These are phyloP conservation scores for Anoplophora glabripennis DNA, from an alignment of 1,140 invertebrate genomes.

Conservation along the genomic window DNA sequence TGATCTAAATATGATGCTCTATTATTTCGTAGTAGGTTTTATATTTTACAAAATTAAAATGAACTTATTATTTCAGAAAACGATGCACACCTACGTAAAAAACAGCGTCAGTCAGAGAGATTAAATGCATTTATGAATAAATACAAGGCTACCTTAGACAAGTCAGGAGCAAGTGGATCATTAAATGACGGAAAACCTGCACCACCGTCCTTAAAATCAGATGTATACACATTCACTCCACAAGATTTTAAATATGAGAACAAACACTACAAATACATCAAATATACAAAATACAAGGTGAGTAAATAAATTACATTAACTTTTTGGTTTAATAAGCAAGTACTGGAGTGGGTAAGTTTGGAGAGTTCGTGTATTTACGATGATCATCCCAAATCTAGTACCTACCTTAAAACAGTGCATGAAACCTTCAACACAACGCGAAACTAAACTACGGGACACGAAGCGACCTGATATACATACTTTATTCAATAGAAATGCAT, in stretches of 20 bases:
- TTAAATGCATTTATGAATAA: slow-evolving; percentile 64
- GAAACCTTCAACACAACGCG: too few species aligned
- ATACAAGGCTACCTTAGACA: slow-evolving; percentile 59
- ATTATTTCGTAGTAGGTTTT: too few species aligned
- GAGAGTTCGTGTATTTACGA: too few species aligned
- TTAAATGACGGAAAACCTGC: slow-evolving; percentile 48
- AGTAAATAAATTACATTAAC: slow-evolving; percentile 26
- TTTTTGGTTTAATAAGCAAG: slow-evolving; percentile 1
- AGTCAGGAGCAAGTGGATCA: slow-evolving; percentile 43
- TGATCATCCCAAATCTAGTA: too few species aligned
- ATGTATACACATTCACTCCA: slow-evolving; percentile 65
- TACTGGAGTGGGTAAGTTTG: neutral
- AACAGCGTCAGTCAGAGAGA: slow-evolving; percentile 61
- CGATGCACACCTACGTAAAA: slow-evolving; percentile 54
- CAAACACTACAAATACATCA: slow-evolving; percentile 78
- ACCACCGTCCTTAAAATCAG: slow-evolving; percentile 38
- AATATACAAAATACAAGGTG: slow-evolving; percentile 73
- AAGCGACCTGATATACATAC: too few species aligned
- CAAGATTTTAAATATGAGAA: slow-evolving; percentile 78
- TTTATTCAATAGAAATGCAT: too few species aligned
- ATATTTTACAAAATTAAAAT: too few species aligned
- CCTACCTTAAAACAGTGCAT: too few species aligned
- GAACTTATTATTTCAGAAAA: slow-evolving; percentile 51
- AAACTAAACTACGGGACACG: too few species aligned
- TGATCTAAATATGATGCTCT: too few species aligned